Percentiles rank a stretch among this genome's conserved stretches.
phyloP scores from a whole-genome alignment of 2,113 vertebrate genomes.

The Procavia capensis region DNA sequence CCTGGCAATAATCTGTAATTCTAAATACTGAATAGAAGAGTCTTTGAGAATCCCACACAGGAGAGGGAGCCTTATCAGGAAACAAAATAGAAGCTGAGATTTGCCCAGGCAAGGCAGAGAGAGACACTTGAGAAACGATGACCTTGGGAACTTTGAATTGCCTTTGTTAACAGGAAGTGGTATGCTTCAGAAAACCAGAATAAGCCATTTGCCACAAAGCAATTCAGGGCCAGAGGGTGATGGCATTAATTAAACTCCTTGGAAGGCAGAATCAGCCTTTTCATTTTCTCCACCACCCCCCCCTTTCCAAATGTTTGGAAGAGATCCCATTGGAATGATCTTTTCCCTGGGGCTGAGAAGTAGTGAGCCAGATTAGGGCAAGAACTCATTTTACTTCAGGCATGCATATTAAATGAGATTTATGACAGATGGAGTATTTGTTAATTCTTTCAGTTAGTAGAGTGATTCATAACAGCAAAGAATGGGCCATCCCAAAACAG shows the following conservation, averaged over 20 bases:
- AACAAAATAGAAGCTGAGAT: conserved; percentile 18
- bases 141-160: background rate
- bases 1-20: conserved; percentile 10
- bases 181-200: conserved; percentile 38
- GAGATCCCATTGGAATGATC: conserved; percentile 44
- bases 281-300: conserved; percentile 10
- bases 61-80: conserved; percentile 20
- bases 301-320: conserved; percentile 54
- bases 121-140: background rate
- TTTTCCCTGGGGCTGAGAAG: conserved; percentile 62
- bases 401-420: conserved; percentile 68
- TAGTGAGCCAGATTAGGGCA: conserved; percentile 31
- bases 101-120: background rate
- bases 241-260: background rate
- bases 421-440: conserved; percentile 65
- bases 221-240: background rate
- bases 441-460: conserved; percentile 69
- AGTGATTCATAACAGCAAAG: conserved; percentile 65
- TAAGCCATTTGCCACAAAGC: background rate
- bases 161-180: background rate
- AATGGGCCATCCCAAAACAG: conserved; percentile 23
- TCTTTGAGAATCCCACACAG: conserved; percentile 15
- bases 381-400: conserved; percentile 55
- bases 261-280: conserved; percentile 48
- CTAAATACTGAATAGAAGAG: background rate